Conservation (phyloP, 2,888 invertebrate genomes). For the Zygogramma bicolorata region DNA sequence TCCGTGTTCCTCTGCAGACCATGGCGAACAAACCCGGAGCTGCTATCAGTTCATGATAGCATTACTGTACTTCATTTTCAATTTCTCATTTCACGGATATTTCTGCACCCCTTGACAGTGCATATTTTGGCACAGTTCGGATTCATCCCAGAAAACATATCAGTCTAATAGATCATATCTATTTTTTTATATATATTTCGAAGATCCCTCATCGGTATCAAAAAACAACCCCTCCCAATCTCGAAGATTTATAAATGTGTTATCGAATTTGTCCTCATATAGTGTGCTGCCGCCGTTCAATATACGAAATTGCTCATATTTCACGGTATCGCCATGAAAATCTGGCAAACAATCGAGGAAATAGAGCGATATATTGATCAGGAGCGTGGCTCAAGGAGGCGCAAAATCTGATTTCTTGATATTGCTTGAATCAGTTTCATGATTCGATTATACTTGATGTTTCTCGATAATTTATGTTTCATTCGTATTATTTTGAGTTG, state of each 20-base stretch:
- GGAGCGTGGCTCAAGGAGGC: neutral
- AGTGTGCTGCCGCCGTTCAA: constrained; percentile 37
- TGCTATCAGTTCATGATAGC: no score
- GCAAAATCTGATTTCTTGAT: neutral
- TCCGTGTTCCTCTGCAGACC: no score
- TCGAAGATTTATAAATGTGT: neutral
- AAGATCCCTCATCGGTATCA: neutral
- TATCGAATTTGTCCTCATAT: constrained; percentile 30
- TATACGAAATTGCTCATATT: constrained; percentile 32
- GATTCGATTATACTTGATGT: neutral
- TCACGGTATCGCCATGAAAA: constrained; percentile 18
- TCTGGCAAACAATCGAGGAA: neutral
- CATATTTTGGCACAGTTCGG: neutral
- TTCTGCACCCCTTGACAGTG: neutral
- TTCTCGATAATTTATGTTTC: no score
- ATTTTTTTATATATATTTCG: neutral
- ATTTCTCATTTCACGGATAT: no score
- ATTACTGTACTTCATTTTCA: no score
- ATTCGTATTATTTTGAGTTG: no score
- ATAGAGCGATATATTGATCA: constrained; percentile 1
- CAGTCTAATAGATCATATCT: neutral
- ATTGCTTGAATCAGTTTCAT: neutral
- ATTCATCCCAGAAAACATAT: neutral
- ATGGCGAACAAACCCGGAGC: no score
- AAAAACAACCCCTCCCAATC: neutral